These are phyloP conservation scores for Drosophila parvula DNA, from an alignment of 1,140 invertebrate genomes.

Conservation along the genomic window DNA sequence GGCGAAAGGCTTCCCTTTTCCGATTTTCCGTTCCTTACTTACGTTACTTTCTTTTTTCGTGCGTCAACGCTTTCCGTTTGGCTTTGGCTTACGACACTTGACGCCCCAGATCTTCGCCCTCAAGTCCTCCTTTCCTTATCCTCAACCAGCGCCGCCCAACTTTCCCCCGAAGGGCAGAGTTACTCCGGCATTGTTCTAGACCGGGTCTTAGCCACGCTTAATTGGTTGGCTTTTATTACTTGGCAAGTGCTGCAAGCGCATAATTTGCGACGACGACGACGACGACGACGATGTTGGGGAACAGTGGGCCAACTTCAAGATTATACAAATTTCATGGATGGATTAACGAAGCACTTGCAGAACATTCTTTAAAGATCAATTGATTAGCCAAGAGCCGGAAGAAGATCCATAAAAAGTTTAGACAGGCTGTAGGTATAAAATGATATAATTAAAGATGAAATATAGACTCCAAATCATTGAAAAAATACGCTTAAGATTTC, in stretches of 20 bases:
- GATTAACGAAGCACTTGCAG: slow-evolving; percentile 26
- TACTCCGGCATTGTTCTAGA: slow-evolving; percentile 62
- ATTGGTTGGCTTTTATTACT: slow-evolving; percentile 82
- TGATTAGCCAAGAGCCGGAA: slow-evolving; percentile 9
- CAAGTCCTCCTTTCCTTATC: slow-evolving; percentile 3
- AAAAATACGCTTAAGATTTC: not conserved
- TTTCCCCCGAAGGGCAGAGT: slow-evolving; percentile 24
- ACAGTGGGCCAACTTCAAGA: slow-evolving; percentile 45
- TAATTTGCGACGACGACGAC: slow-evolving; percentile 57
- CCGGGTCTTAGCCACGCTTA: slow-evolving; percentile 76
- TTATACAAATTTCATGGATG: slow-evolving; percentile 47
- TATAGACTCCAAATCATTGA: not conserved
- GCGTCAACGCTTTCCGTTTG: slow-evolving; percentile 66
- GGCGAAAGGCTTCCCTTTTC: slow-evolving; percentile 1
- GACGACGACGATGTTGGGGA: slow-evolving; percentile 10
- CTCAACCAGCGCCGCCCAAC: not conserved
- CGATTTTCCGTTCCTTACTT: slow-evolving; percentile 31
- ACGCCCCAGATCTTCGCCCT: slow-evolving; percentile 42
- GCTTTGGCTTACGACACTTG: slow-evolving; percentile 78
- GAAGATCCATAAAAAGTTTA: slow-evolving; percentile 3
- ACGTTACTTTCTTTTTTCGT: slow-evolving; percentile 49
- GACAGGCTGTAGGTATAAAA: not conserved
- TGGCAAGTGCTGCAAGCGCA: slow-evolving; percentile 66
- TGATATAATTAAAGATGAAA: not conserved
- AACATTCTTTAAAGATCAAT: slow-evolving; percentile 14